phyloP scores from a whole-genome alignment of 1,140 invertebrate genomes.

The Thrips palmi region DNA sequence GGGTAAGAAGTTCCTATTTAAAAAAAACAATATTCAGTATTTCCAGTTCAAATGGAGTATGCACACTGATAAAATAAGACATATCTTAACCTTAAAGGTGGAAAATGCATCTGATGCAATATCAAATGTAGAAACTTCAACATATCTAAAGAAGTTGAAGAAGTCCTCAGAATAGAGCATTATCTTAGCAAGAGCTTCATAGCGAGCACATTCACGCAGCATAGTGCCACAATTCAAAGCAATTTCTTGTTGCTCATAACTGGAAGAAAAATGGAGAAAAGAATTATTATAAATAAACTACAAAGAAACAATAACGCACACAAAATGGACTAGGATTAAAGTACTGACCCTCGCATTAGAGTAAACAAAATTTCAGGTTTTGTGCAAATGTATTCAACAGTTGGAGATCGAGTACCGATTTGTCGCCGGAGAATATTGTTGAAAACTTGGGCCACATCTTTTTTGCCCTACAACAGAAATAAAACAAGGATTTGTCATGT shows the following conservation, averaged over 20 bases:
- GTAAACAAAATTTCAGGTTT: conserved; percentile 95
- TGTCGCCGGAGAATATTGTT: conserved; percentile 96
- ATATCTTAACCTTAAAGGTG: conserved; percentile 80
- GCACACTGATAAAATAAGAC: background rate
- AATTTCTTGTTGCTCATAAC: conserved; percentile 97
- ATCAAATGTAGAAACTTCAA: conserved; percentile 99
- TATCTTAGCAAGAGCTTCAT: conserved; percentile 94
- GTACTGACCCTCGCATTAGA: conserved; percentile 77
- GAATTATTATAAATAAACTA: conserved; percentile 12
- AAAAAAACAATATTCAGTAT: conserved; percentile 9
- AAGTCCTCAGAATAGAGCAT: conserved; percentile 96
- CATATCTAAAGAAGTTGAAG: conserved; percentile 99
- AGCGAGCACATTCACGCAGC: conserved; percentile 93
- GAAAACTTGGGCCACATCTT: conserved; percentile 98
- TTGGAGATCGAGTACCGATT: conserved; percentile 92
- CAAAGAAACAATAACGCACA: conserved; percentile 1
- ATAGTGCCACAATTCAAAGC: conserved; percentile 98
- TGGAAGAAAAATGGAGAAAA: conserved; percentile 24
- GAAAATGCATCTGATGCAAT: conserved; percentile 99
- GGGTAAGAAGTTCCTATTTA: conserved; percentile 82
- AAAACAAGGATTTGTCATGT: conserved; percentile 4
- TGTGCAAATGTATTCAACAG: conserved; percentile 96
- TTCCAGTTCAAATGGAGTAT: conserved; percentile 6
- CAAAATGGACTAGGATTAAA: conserved; percentile 4
- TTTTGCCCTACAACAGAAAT: conserved; percentile 57